A percentile compares a stretch with the other conserved stretches of the same genome.
Conservation (phyloP, 2,113 vertebrate genomes). For the Chrysemys picta region DNA sequence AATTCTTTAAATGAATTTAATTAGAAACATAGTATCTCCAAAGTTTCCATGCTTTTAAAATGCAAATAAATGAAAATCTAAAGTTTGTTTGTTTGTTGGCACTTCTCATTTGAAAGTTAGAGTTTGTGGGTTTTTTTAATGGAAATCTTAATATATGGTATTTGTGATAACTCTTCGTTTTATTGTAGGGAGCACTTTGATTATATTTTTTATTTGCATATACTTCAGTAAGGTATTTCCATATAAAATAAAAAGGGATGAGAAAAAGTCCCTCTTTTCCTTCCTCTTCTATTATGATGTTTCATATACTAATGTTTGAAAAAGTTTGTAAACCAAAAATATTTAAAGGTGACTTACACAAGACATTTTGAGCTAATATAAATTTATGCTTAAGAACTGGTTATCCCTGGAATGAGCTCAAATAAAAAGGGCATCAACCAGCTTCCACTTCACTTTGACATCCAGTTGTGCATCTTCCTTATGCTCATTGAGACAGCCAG, state of each 20-base stretch:
- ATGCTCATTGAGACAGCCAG: background rate
- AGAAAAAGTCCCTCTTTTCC: background rate
- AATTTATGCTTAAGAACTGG: background rate
- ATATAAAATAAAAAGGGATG: background rate
- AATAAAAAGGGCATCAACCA: fast-evolving
- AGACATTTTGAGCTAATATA: background rate
- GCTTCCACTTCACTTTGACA: background rate
- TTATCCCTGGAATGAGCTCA: background rate
- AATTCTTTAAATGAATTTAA: constrained; percentile 29
- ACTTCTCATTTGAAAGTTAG: constrained; percentile 14
- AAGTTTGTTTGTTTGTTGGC: constrained; percentile 13
- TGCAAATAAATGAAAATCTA: constrained; percentile 57
- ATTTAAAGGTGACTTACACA: background rate
- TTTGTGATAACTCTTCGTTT: background rate
- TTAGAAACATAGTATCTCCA: constrained; percentile 16
- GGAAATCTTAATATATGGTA: constrained; percentile 17
- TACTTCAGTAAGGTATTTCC: background rate
- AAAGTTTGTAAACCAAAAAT: background rate
- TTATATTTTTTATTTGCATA: constrained; percentile 1
- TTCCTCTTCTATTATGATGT: background rate
- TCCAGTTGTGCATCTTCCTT: background rate
- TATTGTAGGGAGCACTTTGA: background rate
- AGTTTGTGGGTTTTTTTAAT: constrained; percentile 23
- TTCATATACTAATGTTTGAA: background rate
- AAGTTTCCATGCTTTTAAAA: constrained; percentile 43